Conservation (phyloP, 2,113 vertebrate species). For the Varanus salvator region DNA sequence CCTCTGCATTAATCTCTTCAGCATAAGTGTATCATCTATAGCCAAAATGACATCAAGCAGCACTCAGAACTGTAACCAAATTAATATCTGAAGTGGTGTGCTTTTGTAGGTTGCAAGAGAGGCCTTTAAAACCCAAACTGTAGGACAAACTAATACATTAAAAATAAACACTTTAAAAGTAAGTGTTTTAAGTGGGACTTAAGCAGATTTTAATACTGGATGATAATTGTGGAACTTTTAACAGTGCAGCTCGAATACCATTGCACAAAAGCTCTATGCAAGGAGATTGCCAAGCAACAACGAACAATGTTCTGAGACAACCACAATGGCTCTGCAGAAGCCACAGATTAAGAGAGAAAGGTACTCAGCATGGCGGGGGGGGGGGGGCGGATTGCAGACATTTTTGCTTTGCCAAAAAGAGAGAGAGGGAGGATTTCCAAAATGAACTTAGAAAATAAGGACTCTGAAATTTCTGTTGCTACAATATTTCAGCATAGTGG, state of each 20-base stretch:
- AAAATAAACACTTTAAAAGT: background rate
- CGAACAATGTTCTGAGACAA: background rate
- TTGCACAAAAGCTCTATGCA: background rate
- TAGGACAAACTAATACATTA: background rate
- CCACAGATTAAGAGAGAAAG: background rate
- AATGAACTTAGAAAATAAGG: background rate
- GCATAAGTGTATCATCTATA: background rate
- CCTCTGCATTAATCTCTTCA: too few species aligned
- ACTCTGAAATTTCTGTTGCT: background rate
- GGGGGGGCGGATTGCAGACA: background rate
- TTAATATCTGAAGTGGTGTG: background rate
- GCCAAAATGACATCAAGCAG: background rate
- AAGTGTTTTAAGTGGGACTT: background rate
- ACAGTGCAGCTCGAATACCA: background rate
- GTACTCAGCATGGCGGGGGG: background rate
- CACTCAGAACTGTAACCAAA: background rate
- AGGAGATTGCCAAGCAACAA: background rate
- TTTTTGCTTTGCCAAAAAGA: background rate
- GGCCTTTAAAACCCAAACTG: background rate
- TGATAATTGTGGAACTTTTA: background rate
- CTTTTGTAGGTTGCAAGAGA: background rate
- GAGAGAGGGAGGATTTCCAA: background rate
- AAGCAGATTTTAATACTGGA: background rate
- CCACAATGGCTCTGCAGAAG: background rate
- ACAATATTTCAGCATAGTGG: background rate